Percentiles rank a stretch among this genome's conserved stretches.
Evolutionary conservation across 2,113 vertebrate species (phyloP).

Genomic region (Albula glossodonta): DNA sequence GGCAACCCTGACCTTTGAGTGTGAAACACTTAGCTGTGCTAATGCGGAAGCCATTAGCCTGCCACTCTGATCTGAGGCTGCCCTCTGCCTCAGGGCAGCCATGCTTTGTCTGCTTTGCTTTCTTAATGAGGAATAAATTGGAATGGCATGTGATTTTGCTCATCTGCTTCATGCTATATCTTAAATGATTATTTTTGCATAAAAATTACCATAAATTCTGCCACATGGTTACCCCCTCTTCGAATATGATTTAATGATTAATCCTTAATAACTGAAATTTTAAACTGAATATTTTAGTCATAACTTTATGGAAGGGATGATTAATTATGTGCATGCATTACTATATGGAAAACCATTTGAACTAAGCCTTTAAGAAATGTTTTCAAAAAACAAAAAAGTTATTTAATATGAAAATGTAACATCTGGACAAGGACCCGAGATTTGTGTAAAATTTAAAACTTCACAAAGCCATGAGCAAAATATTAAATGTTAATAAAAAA

Average conservation of each 20-base stretch:
- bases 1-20: conserved; percentile 60
- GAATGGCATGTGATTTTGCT: conserved; percentile 58
- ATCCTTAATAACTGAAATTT: too few relatives aligned
- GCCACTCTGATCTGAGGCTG: conserved; percentile 47
- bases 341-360: too few relatives aligned
- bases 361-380: too few relatives aligned
- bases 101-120: conserved; percentile 56
- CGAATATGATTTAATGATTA: neutral
- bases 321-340: too few relatives aligned
- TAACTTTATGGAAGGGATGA: too few relatives aligned
- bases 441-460: too few relatives aligned
- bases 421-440: too few relatives aligned
- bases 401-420: too few relatives aligned
- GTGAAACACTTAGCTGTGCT: conserved; percentile 58
- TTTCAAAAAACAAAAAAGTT: too few relatives aligned
- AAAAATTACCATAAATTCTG: conserved; percentile 49
- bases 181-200: conserved; percentile 55
- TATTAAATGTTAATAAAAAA: too few relatives aligned
- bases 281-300: too few relatives aligned
- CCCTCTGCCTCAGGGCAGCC: conserved; percentile 53
- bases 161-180: conserved; percentile 48
- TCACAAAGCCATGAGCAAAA: too few relatives aligned
- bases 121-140: conserved; percentile 67
- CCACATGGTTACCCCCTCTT: conserved; percentile 42
- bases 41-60: conserved; percentile 64